Base-by-base conservation (phyloP, 2,888 invertebrate genomes). In the Tupiocoris notatus region DNA sequence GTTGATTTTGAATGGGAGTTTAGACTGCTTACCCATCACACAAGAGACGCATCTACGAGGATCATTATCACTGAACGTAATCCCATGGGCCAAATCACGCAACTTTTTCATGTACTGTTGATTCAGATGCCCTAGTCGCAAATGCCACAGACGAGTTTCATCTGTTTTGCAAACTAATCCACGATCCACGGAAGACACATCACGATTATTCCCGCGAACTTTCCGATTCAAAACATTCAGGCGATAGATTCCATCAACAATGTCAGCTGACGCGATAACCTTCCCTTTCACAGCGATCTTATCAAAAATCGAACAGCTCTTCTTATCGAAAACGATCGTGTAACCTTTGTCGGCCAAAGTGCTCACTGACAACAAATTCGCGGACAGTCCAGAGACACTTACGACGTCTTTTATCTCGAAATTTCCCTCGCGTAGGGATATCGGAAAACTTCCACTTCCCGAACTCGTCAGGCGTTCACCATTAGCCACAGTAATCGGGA, bases 201-300 rank as follows among this genome's bases (percentile, higher is more conserved):
- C 17, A 18, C 61, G 17, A 59, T 18, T 16, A 17, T 59, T 59
- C 17, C 17, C 61, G 17, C 61, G 61, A 6, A 59, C 61, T n/a
- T 59, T 18, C 9, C 17, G 12, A 21, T 64, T 24, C 23, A 21
- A 64, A 64, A 64, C 64, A 24, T 64, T 64, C 21, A 64, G 23
- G 7, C 64, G 64, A 64, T 64, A 64, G 22, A 64, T 64, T 20
- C 64, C 64, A 12, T 64, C 23, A 22, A 64, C 64, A 22, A 20
- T 64, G 17, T 17, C 20, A 21, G 64, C 64, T 24, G 64, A 64
- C 23, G 64, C 64, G 23, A 64, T 22, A 21, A 64, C 12, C 21
- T 64, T 20, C 9, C 64, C 64, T 64, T 64, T 64, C 24, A 64
- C 64, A 12, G 7, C 22, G 3, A 22, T 23, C 9, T 64, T 64